Percentiles rank a stretch among this genome's conserved stretches.
These are phyloP conservation scores for Synanceia verrucosa DNA, from an alignment of 2,797 vertebrate species.

Conservation along the genomic window DNA sequence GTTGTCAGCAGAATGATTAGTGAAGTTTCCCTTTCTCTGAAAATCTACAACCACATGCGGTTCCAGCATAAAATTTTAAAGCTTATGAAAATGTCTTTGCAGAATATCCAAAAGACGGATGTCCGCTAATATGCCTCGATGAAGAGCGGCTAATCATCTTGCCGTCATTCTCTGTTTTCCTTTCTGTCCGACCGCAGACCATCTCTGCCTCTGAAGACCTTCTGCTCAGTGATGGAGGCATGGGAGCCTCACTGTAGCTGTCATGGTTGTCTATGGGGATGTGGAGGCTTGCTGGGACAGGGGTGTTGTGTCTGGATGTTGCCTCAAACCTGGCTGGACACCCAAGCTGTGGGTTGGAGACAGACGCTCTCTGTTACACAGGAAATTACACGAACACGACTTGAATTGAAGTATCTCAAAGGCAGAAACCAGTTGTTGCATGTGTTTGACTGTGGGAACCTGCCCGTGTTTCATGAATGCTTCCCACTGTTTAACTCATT, in stretches of 20 bases:
- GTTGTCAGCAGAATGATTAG: constrained; percentile 30
- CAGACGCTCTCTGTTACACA: constrained; percentile 32
- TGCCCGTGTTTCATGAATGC: background rate
- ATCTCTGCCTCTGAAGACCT: background rate
- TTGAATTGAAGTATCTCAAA: too few species aligned
- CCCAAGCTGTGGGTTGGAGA: constrained; percentile 31
- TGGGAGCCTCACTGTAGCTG: constrained; percentile 3
- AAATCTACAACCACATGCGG: constrained; percentile 25
- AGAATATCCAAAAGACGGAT: constrained; percentile 45
- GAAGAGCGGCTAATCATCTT: constrained; percentile 23
- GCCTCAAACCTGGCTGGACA: constrained; percentile 29
- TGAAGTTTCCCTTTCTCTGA: constrained; percentile 21
- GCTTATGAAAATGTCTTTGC: constrained; percentile 51
- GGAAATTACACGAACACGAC: too few species aligned
- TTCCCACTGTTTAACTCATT: constrained; percentile 9
- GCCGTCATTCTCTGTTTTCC: constrained; percentile 20
- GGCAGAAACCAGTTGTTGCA: background rate
- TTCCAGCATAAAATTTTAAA: constrained; percentile 30
- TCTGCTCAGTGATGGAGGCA: background rate
- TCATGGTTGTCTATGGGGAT: constrained; percentile 19
- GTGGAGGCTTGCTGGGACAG: constrained; percentile 15
- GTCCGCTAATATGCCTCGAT: constrained; percentile 23
- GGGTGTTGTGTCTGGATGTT: constrained; percentile 21
- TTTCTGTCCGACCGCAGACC: constrained; percentile 17
- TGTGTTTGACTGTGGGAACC: background rate